Evolutionary conservation across 2,888 invertebrate species (phyloP), one percentile per base, ranked within the genome.

Genomic region (Phania funesta): DNA sequence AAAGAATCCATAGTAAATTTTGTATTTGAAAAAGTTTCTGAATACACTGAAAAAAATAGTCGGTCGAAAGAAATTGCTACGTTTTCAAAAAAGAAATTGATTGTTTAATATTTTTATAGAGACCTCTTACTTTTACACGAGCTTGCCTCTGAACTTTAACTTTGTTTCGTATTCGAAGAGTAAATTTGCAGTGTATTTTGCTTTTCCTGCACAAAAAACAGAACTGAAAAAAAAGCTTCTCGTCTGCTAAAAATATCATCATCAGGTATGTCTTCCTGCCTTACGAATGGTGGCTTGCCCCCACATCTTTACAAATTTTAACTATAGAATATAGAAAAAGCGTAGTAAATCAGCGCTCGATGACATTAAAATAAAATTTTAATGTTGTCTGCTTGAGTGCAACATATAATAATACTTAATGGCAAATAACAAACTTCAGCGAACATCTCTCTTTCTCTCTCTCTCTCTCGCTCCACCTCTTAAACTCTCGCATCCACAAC

Each of bases 361-460:
- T 89, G 89, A 88, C 89, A 89, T 89, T 89, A 89, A 89, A 87
- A 89, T 89, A 88, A 89, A 89, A 89, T 89, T 89, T 89, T 89
- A 89, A 89, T 89, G 88, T 84, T 84, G 48, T 64, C 62, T 77
- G 68, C 58, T 73, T 44, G 76, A 78, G 78, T 82, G 81, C 80
- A 83, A 70, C 74, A 70, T 54, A 80, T 77, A 73, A 73, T 58
- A 71, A 70, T 50, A 62, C 74, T 64, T 78, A 82, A 82, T 68
- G 68, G 76, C 54, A 58, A 68, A 54, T 79, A 52, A 74, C 74
- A 76, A 77, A 65, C 22, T 50, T 60, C 54, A 71, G 54, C 62
- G 41, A 16, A 73, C 38, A 38, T 20, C 52, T 13, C 8, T 20
- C 29, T 11, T 18, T 41, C 22, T 13, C 56, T 16, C 35, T 6